These are phyloP conservation scores for Saguinus imperator DNA, from an alignment of 2,113 vertebrate species.

Conservation along the genomic window DNA sequence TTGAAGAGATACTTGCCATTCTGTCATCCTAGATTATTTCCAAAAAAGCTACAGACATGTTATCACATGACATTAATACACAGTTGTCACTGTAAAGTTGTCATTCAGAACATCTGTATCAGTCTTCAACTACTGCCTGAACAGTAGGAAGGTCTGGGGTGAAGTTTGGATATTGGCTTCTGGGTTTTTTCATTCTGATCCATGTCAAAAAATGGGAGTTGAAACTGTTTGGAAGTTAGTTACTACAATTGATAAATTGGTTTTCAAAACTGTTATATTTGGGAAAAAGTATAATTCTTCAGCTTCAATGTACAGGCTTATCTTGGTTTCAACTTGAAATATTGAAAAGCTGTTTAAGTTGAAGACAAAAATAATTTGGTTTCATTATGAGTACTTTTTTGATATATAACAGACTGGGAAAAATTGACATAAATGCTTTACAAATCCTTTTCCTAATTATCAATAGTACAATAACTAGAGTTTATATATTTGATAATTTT, in stretches of 20 bases:
- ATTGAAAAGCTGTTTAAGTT: background rate
- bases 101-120: background rate
- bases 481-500: background rate
- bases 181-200: background rate
- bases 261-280: background rate
- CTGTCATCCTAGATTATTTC: background rate
- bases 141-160: background rate
- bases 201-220: background rate
- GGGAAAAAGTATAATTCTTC: background rate
- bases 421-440: background rate
- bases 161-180: background rate
- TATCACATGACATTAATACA: background rate
- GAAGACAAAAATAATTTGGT: background rate
- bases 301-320: background rate
- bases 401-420: background rate
- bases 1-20: background rate
- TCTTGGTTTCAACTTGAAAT: background rate
- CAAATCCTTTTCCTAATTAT: background rate
- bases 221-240: slow-evolving; percentile 35
- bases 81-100: background rate
- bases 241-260: slow-evolving; percentile 65
- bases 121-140: background rate
- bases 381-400: background rate
- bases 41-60: background rate
- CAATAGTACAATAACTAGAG: background rate